Evolutionary conservation across 1,140 invertebrate genomes (phyloP).

Genomic region (Neodiprion fabricii): DNA sequence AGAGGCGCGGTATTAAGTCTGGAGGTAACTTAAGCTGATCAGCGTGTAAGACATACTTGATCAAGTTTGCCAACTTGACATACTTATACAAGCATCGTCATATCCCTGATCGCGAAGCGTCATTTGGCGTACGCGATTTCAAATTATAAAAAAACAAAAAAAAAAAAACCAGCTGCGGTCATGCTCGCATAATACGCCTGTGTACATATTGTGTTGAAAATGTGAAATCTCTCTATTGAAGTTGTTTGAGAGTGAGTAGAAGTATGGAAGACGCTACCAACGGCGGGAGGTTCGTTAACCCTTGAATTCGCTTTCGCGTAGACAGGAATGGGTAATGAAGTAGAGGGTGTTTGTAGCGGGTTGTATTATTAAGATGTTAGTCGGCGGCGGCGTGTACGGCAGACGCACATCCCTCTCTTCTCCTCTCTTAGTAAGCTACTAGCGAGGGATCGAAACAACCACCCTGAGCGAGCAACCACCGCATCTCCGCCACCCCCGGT

Average conservation of each 20-base stretch:
- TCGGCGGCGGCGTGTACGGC: constrained; percentile 18
- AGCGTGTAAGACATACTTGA: no score
- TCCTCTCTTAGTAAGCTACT: constrained; percentile 15
- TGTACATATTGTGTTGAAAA: no score
- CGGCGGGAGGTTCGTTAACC: constrained; percentile 48
- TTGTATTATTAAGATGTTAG: constrained; percentile 58
- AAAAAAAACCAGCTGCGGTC: no score
- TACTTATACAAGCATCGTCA: no score
- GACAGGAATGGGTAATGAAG: constrained; percentile 57
- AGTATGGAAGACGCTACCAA: not conserved
- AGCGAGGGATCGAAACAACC: constrained; percentile 27
- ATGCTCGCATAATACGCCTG: no score
- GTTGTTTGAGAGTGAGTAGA: not conserved
- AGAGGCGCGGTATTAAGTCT: no score
- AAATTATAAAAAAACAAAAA: no score
- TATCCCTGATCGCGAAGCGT: no score
- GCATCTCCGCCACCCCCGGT: not conserved
- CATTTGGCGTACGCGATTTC: no score
- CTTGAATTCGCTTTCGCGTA: constrained; percentile 45
- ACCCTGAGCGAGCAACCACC: no score
- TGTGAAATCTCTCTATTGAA: not conserved
- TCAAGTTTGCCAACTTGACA: no score
- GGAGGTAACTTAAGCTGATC: no score
- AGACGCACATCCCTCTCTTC: constrained; percentile 1
- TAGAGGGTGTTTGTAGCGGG: constrained; percentile 43